A percentile compares a stretch with the other conserved stretches of the same genome.
Conservation (phyloP, 2,113 vertebrate species). For the Hippopotamus amphibius region DNA sequence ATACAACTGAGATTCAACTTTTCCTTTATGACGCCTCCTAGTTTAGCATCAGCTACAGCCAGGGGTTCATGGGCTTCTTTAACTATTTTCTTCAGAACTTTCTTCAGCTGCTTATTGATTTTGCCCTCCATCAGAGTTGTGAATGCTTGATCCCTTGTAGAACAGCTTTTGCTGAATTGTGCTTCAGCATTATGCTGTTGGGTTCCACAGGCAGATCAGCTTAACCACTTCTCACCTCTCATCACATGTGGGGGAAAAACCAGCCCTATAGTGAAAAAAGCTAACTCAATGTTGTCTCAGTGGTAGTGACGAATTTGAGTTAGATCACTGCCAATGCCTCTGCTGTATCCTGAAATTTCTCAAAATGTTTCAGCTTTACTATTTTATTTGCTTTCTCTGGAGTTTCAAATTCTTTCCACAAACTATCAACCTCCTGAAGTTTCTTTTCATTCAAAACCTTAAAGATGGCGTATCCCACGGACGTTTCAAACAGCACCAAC, state of each 20-base stretch:
- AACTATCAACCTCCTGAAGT: conserved; percentile 95
- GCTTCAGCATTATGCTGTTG: conserved; percentile 80
- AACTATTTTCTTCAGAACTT: conserved; percentile 96
- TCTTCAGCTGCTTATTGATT: conserved; percentile 96
- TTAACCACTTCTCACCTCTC: conserved; percentile 80
- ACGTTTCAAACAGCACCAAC: conserved; percentile 91
- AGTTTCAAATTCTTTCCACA: conserved; percentile 98
- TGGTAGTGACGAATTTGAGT: conserved; percentile 93
- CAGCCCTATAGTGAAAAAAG: conserved; percentile 81
- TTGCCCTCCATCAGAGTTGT: conserved; percentile 98
- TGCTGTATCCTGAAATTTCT: conserved; percentile 99
- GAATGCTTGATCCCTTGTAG: conserved; percentile 89
- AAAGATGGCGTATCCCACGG: conserved; percentile 91
- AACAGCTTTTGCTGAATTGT: conserved; percentile 80
- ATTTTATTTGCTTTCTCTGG: conserved; percentile 98
- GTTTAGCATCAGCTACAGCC: conserved; percentile 96
- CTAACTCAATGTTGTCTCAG: conserved; percentile 91
- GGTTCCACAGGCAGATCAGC: conserved; percentile 80
- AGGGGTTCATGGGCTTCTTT: conserved; percentile 98
- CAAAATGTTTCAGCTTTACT: conserved; percentile 98
- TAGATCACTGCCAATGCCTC: conserved; percentile 96
- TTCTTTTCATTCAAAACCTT: conserved; percentile 97
- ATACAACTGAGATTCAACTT: conserved; percentile 97
- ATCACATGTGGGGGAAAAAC: conserved; percentile 67
- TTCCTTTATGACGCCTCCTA: conserved; percentile 98